Conservation (phyloP, 2,797 vertebrate genomes). For the Hyperoplus lanceolatus region DNA sequence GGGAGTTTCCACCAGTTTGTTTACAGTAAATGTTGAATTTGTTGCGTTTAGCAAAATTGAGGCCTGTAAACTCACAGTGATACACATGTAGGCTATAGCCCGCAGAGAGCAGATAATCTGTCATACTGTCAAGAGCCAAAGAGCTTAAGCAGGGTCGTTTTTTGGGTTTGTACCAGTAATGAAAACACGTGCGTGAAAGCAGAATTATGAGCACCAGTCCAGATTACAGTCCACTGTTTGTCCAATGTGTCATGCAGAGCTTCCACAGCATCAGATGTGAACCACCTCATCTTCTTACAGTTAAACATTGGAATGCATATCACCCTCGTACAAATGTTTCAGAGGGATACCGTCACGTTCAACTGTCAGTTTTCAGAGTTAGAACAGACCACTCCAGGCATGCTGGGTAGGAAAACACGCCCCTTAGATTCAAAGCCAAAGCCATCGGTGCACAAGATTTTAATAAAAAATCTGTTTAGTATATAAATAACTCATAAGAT, state of each 20-base stretch:
- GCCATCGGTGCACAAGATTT: background rate
- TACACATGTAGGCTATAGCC: background rate
- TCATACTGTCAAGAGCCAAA: background rate
- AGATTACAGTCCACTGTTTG: conserved; percentile 5
- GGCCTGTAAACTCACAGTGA: background rate
- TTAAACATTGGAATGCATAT: background rate
- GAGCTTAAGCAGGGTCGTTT: background rate
- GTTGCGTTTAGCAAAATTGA: conserved; percentile 28
- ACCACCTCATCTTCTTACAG: background rate
- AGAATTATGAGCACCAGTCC: conserved; percentile 10
- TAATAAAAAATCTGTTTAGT: background rate
- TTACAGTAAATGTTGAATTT: conserved; percentile 29
- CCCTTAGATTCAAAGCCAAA: background rate
- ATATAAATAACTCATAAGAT: background rate
- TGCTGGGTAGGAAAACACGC: background rate
- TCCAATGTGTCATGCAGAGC: conserved; percentile 3
- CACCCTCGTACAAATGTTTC: background rate
- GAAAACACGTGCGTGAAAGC: background rate
- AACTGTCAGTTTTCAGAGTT: background rate
- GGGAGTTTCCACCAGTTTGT: conserved; percentile 22
- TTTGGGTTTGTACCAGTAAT: background rate
- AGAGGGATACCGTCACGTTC: background rate
- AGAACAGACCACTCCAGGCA: conserved; percentile 1
- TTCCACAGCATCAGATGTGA: background rate
- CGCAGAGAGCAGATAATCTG: conserved; percentile 10